Base-by-base conservation (phyloP, 1,140 invertebrate species). In the Hesperophylax magnus region DNA sequence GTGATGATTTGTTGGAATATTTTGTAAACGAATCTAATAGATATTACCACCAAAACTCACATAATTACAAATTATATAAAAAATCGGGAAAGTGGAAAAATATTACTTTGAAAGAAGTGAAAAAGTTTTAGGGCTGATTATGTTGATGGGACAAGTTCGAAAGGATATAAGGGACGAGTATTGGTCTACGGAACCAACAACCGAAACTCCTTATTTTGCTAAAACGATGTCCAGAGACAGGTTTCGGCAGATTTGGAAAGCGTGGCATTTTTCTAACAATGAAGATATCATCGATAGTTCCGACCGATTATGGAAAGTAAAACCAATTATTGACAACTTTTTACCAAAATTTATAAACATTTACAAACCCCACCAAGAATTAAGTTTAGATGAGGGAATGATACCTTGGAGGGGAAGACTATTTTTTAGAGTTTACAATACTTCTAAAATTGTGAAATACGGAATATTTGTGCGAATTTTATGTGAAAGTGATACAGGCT, bases 91-190 rank as follows among this genome's bases (percentile, higher is more conserved):
- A 83, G 54, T 84, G 77, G 84, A 61, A 22, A 71, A 69, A 85
- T 67, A 79, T 81, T 79, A 82, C 81, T 31, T 75, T 78, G 39
- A 47, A 24, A 61, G 84, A 85, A 82, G 20, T 85, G 61, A 85
- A 84, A 80, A 85, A 85, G 75, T 85, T 79, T 80, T 86, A 58
- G 84, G 78, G 22, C 74, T 86, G 24, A 53, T 84, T 77, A n/a
- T n/a, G n/a, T n/a, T n/a, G n/a, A n/a, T n/a, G n/a, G n/a, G n/a
- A n/a, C 54, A 65, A 80, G 78, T 84, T 47, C 72, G 78, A 58
- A 85, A 85, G 61, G 67, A 83, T 65, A 79, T n/a, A 67, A 84
- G 84, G 6, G 79, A 84, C 24, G 83, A 85, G 60, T 86, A 86
- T 82, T 86, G 83, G 85, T 85, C 85, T 17, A 85, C 80, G 3